phyloP scores from a whole-genome alignment of 2,888 invertebrate species.

The Chrysolina americana region DNA sequence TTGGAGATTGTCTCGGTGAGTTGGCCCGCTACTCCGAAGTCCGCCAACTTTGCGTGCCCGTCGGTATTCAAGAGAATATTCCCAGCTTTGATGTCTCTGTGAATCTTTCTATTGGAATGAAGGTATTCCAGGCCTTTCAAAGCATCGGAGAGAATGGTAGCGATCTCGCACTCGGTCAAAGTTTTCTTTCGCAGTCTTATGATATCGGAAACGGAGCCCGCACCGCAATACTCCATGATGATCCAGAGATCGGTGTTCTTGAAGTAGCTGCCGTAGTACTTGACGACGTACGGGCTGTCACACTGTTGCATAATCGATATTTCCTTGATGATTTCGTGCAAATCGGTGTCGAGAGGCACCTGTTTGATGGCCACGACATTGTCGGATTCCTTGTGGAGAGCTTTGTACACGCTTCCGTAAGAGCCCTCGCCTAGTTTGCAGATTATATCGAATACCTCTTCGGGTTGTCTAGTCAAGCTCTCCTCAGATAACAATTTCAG shows the following conservation, averaged over 20 bases:
- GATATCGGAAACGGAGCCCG: slow-evolving; percentile 98
- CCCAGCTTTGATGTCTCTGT: slow-evolving; percentile 80
- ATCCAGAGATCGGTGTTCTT: slow-evolving; percentile 99
- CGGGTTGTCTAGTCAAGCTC: slow-evolving; percentile 96
- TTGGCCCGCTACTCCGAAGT: slow-evolving; percentile 99
- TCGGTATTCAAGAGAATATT: slow-evolving; percentile 98
- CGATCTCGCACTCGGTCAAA: slow-evolving; percentile 58
- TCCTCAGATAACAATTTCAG: slow-evolving; percentile 97
- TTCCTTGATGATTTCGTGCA: slow-evolving; percentile 99
- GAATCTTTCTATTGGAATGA: slow-evolving; percentile 59
- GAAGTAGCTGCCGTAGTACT: slow-evolving; percentile 99
- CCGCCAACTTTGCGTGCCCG: slow-evolving; percentile 98
- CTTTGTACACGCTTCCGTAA: slow-evolving; percentile 98
- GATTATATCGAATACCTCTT: slow-evolving; percentile 99
- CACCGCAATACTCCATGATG: slow-evolving; percentile 99
- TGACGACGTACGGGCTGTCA: slow-evolving; percentile 98
- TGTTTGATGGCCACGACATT: slow-evolving; percentile 97
- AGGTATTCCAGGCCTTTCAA: slow-evolving; percentile 59
- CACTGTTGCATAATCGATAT: slow-evolving; percentile 99
- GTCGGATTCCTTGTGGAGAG: slow-evolving; percentile 97
- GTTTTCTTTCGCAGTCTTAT: slow-evolving; percentile 95
- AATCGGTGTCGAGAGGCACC: slow-evolving; percentile 98
- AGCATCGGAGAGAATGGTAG: slow-evolving; percentile 58
- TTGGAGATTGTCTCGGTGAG: slow-evolving; percentile 79
- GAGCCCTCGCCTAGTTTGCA: slow-evolving; percentile 99